phyloP scores from a whole-genome alignment of 2,888 invertebrate species.

The Nephrocerus scutellatus region DNA sequence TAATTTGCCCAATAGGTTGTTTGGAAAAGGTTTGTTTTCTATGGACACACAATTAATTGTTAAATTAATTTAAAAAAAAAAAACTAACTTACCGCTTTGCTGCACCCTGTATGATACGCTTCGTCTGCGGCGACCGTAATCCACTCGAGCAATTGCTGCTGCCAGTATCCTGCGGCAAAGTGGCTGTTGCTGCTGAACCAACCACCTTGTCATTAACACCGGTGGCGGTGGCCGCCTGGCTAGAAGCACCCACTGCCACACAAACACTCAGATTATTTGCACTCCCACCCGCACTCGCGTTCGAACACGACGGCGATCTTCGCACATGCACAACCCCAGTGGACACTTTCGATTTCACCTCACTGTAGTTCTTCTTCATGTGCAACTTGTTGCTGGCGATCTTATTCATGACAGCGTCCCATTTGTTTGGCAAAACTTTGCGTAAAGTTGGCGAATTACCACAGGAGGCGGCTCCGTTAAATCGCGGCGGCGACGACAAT shows the following conservation, averaged over 20 bases:
- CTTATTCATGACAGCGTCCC: constrained; percentile 80
- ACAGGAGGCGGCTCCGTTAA: constrained; percentile 12
- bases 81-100: constrained; percentile 37
- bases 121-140: constrained; percentile 26
- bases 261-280: constrained; percentile 9
- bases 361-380: constrained; percentile 64
- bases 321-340: too few relatives aligned
- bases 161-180: background rate
- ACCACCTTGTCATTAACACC: background rate
- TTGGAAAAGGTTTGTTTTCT: too few relatives aligned
- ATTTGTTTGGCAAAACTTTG: constrained; percentile 50
- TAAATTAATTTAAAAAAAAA: background rate
- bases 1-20: too few relatives aligned
- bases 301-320: constrained; percentile 25
- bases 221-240: constrained; percentile 35
- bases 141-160: constrained; percentile 15
- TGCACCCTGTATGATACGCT: constrained; percentile 27
- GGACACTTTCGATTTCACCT: constrained; percentile 80
- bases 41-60: background rate
- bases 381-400: constrained; percentile 60
- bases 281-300: constrained; percentile 6
- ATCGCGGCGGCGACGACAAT: constrained; percentile 21
- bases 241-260: constrained; percentile 20
- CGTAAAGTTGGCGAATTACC: constrained; percentile 25
- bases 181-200: constrained; percentile 2